phyloP scores from a whole-genome alignment of 2,888 invertebrate species.

The Drosophila dives region DNA sequence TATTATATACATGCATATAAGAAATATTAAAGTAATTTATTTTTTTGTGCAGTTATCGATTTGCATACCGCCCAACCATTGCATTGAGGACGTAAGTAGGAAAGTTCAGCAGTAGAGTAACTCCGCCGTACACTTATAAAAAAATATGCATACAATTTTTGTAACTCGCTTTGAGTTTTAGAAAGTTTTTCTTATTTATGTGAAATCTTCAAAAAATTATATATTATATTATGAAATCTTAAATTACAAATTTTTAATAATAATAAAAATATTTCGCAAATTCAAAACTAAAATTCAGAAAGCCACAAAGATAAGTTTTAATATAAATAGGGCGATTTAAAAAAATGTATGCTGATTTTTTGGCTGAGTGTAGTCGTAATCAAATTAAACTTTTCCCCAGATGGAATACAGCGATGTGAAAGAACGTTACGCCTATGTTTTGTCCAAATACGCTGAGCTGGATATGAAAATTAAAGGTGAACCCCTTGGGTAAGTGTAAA shows the following conservation, averaged over 20 bases:
- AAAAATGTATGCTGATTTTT: neutral
- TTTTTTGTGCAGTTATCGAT: constrained; percentile 44
- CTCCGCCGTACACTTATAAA: neutral
- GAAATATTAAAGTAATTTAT: neutral
- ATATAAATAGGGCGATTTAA: neutral
- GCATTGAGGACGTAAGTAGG: constrained; percentile 73
- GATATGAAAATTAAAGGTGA: constrained; percentile 76
- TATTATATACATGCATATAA: neutral
- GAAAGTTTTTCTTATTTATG: neutral
- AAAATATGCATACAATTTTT: neutral
- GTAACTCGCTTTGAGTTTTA: neutral
- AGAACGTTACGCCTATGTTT: constrained; percentile 69
- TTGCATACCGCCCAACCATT: constrained; percentile 67
- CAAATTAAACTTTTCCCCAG: constrained; percentile 31
- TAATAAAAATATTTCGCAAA: neutral
- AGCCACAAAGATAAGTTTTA: neutral
- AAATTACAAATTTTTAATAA: neutral
- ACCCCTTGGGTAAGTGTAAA: constrained; percentile 73
- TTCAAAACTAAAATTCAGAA: neutral
- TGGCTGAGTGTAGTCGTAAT: neutral
- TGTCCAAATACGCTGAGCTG: constrained; percentile 75
- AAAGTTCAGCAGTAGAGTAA: neutral
- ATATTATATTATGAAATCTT: too few relatives aligned
- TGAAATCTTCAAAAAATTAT: neutral
- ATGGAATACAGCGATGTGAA: constrained; percentile 66